Conservation (phyloP, 2,797 vertebrate genomes). For the Rhadinocentrus ornatus region DNA sequence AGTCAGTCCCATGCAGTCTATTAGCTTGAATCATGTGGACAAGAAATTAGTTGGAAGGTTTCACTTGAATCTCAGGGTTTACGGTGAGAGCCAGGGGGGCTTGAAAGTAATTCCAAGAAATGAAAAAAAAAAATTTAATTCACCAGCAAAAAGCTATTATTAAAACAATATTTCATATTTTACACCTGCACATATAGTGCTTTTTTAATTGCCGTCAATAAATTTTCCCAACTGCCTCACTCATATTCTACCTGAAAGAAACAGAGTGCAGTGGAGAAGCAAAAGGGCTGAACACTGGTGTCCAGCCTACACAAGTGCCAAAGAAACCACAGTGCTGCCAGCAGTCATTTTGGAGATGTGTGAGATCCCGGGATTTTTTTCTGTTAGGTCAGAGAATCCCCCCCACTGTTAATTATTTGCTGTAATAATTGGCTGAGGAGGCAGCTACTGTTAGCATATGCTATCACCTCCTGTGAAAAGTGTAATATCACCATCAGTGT, state of each 20-base stretch:
- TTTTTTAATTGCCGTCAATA: slow-evolving; percentile 21
- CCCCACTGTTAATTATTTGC: slow-evolving; percentile 78
- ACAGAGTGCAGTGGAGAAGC: slow-evolving; percentile 25
- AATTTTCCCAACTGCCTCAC: slow-evolving; percentile 27
- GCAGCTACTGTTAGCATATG: slow-evolving; percentile 67
- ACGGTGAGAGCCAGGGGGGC: slow-evolving; percentile 14
- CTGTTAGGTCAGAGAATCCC: slow-evolving; percentile 49
- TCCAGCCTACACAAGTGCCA: slow-evolving; percentile 28
- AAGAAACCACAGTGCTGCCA: slow-evolving; percentile 26
- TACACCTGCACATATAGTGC: background rate
- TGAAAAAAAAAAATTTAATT: slow-evolving; percentile 4
- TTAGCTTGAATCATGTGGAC: slow-evolving; percentile 32
- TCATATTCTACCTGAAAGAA: slow-evolving; percentile 43
- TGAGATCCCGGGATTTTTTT: slow-evolving; percentile 44
- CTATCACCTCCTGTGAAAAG: slow-evolving; percentile 59
- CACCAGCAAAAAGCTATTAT: slow-evolving; percentile 21
- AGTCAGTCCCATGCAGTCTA: slow-evolving; percentile 34
- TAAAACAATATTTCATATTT: slow-evolving; percentile 29
- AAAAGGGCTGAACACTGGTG: slow-evolving; percentile 34
- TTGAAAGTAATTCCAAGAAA: slow-evolving; percentile 8
- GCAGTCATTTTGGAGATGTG: slow-evolving; percentile 31
- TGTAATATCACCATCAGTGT: slow-evolving; percentile 58
- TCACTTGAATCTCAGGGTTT: slow-evolving; percentile 23
- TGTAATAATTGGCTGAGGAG: slow-evolving; percentile 70
- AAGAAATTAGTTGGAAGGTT: slow-evolving; percentile 33